A percentile compares a stretch with the other conserved stretches of the same genome.
Conservation (phyloP, 1,140 invertebrate species). For the Drosophila auraria region DNA sequence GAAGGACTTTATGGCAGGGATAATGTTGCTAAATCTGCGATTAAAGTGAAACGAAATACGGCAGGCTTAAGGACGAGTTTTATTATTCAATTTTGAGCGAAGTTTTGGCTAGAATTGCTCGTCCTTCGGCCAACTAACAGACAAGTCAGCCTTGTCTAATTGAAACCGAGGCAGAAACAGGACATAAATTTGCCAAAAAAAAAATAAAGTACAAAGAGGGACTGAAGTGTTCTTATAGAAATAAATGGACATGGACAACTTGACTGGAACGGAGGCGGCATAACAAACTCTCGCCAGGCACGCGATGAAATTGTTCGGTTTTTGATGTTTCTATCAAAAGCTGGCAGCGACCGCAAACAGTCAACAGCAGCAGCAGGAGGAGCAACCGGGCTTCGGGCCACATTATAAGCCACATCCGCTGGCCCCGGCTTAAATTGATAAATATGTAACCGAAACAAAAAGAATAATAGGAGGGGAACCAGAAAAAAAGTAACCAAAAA, state of each 20-base stretch:
- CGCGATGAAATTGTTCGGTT: slow-evolving; percentile 71
- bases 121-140: slow-evolving; percentile 28
- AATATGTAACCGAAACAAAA: slow-evolving; percentile 56
- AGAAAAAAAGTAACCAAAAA: slow-evolving; percentile 9
- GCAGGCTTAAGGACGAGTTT: slow-evolving; percentile 1
- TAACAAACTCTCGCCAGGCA: slow-evolving; percentile 77
- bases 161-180: slow-evolving; percentile 41
- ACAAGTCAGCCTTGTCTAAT: slow-evolving; percentile 56
- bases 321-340: slow-evolving; percentile 77
- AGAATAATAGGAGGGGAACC: background rate
- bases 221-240: slow-evolving; percentile 48
- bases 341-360: slow-evolving; percentile 24
- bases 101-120: slow-evolving; percentile 15
- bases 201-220: slow-evolving; percentile 10
- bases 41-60: slow-evolving; percentile 25
- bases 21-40: slow-evolving; percentile 30
- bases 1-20: background rate
- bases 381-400: slow-evolving; percentile 14
- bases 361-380: slow-evolving; percentile 16
- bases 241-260: slow-evolving; percentile 66
- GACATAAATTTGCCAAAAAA: slow-evolving; percentile 60
- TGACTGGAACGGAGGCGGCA: slow-evolving; percentile 58
- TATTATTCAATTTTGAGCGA: slow-evolving; percentile 31
- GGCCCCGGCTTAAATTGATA: slow-evolving; percentile 76
- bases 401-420: slow-evolving; percentile 82